Evolutionary conservation across 1,140 invertebrate species (phyloP), one percentile per base, ranked within the genome.

Genomic region (Drosophila ironensis): DNA sequence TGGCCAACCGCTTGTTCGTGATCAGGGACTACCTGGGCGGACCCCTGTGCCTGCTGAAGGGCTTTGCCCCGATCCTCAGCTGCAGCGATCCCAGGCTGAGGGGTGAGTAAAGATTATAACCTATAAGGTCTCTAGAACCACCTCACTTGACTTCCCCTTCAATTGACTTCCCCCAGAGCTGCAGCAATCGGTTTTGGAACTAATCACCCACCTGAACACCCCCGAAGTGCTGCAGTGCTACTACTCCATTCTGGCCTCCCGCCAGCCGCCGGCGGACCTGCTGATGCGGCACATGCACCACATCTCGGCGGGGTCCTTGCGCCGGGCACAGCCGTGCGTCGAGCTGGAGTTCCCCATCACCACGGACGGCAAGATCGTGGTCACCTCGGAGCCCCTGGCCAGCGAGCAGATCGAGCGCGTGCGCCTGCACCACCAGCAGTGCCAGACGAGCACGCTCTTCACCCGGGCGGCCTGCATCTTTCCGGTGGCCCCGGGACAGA

Each of bases 21-120:
- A 89, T 90, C 16, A 64, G 87, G 8, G 88, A 88, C 3, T 89
- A 74, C 27, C 50, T 90, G 2, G 89, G 89, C 0, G 89, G 88
- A 0, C 78, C 89, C 0, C 27, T 88, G 17, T 90, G 88, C 54
- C 52, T 90, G 35, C 59, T 90, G 1, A 61, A 64, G 12, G 89
- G 89, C 33, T 90, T 90, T 40, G 53, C 75, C 0, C 77, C 87
- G 4, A 54, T 90, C 2, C 46, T 90, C 0, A 71, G 71, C 46
- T 70, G 68, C 41, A 87, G 70, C 19, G 89, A 90, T 72, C 40
- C 68, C 2, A 72, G 73, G 30, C 40, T 90, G 38, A 69, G 67
- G 40, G 88, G 88, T 87, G 8, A 70, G 45, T 38, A n/a, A 25
- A 24, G n/a, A 1, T 12, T 12, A 12, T 2, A 30, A 30, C 8